Evolutionary conservation across 30 jellyfish, hydroid and myxozoan genomes (phyloP).

Genomic region (Aurelia coerulea): DNA sequence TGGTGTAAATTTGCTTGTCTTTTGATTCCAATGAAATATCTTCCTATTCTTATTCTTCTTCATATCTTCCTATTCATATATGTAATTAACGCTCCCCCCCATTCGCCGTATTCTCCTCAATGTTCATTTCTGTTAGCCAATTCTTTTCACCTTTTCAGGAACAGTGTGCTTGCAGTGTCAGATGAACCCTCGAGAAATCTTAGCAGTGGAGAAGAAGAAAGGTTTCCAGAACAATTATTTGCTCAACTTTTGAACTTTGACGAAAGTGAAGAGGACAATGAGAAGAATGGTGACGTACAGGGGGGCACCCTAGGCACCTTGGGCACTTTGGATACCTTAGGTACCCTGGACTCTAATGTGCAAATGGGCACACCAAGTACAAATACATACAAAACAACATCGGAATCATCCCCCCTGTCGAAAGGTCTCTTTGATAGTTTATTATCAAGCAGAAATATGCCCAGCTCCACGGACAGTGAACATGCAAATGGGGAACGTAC

Average conservation of each 20-base stretch:
- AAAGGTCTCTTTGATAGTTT: slow-evolving; percentile 29
- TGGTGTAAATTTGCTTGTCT: no score
- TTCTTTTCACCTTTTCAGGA: slow-evolving; percentile 13
- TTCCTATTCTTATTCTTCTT: no score
- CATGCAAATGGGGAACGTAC: slow-evolving; percentile 24
- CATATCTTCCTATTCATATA: no score
- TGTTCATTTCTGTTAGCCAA: not conserved
- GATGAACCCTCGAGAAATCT: slow-evolving; percentile 36
- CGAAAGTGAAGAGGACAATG: slow-evolving; percentile 59
- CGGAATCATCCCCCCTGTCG: slow-evolving; percentile 60
- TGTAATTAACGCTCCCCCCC: not conserved
- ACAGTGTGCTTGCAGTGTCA: slow-evolving; percentile 35
- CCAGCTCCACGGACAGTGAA: slow-evolving; percentile 56
- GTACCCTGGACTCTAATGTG: slow-evolving; percentile 20
- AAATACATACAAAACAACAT: slow-evolving; percentile 54
- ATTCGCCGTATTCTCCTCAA: not conserved
- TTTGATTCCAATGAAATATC: no score
- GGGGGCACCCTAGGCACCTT: not conserved
- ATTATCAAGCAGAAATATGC: slow-evolving; percentile 48
- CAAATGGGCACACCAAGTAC: slow-evolving; percentile 60
- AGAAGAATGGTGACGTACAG: slow-evolving; percentile 6
- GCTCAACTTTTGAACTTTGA: slow-evolving; percentile 60
- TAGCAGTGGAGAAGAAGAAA: slow-evolving; percentile 37
- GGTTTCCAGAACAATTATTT: slow-evolving; percentile 65
- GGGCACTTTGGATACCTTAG: slow-evolving; percentile 1